These are phyloP conservation scores for Sarcophaga subvicina DNA, from an alignment of 2,888 invertebrate species.

Conservation along the genomic window DNA sequence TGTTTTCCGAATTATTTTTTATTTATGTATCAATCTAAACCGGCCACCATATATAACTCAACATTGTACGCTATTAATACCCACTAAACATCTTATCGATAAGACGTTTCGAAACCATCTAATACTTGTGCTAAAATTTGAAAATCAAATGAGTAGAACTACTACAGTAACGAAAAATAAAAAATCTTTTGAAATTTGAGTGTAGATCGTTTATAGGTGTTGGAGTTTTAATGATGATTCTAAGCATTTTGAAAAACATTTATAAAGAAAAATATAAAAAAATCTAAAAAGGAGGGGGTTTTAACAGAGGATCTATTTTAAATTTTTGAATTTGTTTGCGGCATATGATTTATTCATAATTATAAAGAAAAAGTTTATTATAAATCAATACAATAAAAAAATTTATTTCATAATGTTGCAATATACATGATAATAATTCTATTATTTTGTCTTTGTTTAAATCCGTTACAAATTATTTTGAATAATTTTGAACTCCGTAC, in stretches of 20 bases:
- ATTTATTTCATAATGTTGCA: too few species aligned
- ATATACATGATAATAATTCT: background rate
- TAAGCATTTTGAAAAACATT: background rate
- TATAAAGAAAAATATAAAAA: background rate
- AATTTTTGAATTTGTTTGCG: background rate
- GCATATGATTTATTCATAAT: too few species aligned
- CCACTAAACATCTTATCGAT: slow-evolving; percentile 40
- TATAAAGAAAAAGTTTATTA: too few species aligned
- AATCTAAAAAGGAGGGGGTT: too few species aligned
- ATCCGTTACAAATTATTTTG: background rate
- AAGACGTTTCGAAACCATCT: slow-evolving; percentile 30
- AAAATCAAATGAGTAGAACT: slow-evolving; percentile 8
- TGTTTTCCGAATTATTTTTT: slow-evolving; percentile 31
- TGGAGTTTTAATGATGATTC: too few species aligned
- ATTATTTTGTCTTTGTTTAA: background rate
- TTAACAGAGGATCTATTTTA: background rate
- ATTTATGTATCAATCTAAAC: slow-evolving; percentile 26
- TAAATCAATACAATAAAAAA: too few species aligned
- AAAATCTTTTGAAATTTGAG: slow-evolving; percentile 54
- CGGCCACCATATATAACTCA: slow-evolving; percentile 4
- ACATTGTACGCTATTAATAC: slow-evolving; percentile 8
- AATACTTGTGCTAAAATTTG: slow-evolving; percentile 23
- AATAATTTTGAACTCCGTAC: background rate
- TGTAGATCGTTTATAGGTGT: slow-evolving; percentile 15
- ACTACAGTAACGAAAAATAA: background rate